Base-by-base conservation (phyloP, 2,797 vertebrate species). In the Aulostomus chinensis region DNA sequence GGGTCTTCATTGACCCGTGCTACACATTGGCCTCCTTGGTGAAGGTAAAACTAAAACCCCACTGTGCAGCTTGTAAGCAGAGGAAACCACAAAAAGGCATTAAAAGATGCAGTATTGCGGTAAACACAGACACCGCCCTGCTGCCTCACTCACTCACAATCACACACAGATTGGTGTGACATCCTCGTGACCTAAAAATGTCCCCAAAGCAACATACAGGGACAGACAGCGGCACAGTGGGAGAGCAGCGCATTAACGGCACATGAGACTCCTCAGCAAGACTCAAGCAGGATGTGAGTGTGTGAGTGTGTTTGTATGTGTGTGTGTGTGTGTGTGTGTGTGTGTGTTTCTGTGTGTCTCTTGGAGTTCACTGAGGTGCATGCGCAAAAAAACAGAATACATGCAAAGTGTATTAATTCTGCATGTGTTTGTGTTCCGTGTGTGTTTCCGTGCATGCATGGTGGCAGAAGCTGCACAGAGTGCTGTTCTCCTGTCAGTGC, bases 401-500 rank as follows among this genome's bases (percentile, higher is more conserved):
- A 61, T 8, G 34, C 52, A 31, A 52, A 56, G 65, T 62, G 55
- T 69, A 76, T 77, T 38, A 76, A 79, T 78, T 80, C 67, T 83
- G 61, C 59, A 78, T 70, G 59, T 51, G 64, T 69, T 76, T 71
- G 49, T 68, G 58, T 67, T 68, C 48, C 41, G 30, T 61, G 61
- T 78, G 65, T 66, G 60, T 78, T 51, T 58, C 25, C 21, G 60
- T 61, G 68, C 74, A 48, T 65, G 77, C 56, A 33, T 53, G 76
- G 68, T 73, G 75, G 74, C 68, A 73, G 72, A 72, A 75, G 71
- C 69, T 60, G 61, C 68, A 68, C 59, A 64, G 57, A 68, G 65
- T 39, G 68, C 73, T 68, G 73, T 58, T 70, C 71, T 81, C 48
- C 81, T 86, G 85, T 88, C 86, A 81, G 55, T 34, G 67, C 40